Percentiles rank a stretch among this genome's conserved stretches.
These are phyloP conservation scores for Hyaena hyaena DNA, from an alignment of 2,113 vertebrate genomes.

Conservation along the genomic window DNA sequence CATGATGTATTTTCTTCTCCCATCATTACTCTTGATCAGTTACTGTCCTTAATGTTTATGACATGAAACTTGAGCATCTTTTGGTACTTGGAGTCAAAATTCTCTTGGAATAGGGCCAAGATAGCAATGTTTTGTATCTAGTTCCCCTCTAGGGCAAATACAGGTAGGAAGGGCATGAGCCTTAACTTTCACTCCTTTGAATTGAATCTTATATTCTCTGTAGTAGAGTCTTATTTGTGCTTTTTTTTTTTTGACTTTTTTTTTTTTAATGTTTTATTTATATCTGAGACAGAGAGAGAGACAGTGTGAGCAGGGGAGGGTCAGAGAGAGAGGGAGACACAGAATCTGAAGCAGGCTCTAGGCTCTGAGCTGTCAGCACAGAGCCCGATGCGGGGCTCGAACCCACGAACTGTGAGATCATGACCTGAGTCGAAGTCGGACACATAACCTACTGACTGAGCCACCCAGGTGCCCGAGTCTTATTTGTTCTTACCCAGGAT, in stretches of 20 bases:
- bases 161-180: not conserved
- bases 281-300: too few species aligned
- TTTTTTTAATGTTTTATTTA: too few species aligned
- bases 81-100: constrained; percentile 57
- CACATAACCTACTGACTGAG: too few species aligned
- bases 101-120: constrained; percentile 37
- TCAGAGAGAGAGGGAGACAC: too few species aligned
- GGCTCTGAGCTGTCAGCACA: too few species aligned
- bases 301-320: too few species aligned
- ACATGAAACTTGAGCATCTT: constrained; percentile 57
- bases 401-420: too few species aligned
- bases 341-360: too few species aligned
- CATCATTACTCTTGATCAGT: constrained; percentile 53
- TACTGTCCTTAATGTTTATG: constrained; percentile 60
- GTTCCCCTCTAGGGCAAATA: constrained; percentile 50
- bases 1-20: constrained; percentile 47
- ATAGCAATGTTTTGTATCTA: not conserved
- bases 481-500: constrained; percentile 32
- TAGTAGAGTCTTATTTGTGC: constrained; percentile 24
- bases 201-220: not conserved
- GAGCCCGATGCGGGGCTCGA: too few species aligned
- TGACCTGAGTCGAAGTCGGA: too few species aligned
- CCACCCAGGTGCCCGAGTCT: not conserved
- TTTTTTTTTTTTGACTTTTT: not conserved
- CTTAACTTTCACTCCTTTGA: not conserved